Evolutionary conservation across 1,140 invertebrate genomes (phyloP), one percentile per base, ranked within the genome.

Genomic region (Scaptomyza graminum): DNA sequence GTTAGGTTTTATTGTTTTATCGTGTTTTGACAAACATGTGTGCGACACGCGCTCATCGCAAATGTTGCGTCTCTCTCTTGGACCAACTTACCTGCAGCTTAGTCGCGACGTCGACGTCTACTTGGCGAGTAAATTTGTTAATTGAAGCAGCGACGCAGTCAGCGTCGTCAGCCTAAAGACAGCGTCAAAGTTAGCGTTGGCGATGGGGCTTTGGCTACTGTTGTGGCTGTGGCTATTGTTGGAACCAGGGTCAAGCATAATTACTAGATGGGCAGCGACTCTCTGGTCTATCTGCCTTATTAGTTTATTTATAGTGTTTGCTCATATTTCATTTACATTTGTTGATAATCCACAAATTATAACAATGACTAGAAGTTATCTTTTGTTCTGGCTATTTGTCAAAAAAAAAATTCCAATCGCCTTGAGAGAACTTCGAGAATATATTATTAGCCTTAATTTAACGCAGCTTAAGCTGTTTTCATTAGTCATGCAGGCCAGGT

Each of bases 231-330:
- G 73, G 52, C 77, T 85, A 78, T 85, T 85, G 81, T 87, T 79
- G 75, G 75, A 79, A 79, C 83, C 83, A 87, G 83, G 83, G 83
- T 88, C 83, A 87, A 88, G 83, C 83, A 87, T 87, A 87, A 83
- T 87, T 87, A 79, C 83, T 79, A 62, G 77, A 57, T 76, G 57
- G 54, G 43, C 55, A 50, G 13, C 37, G 78, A 47, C 64, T 46
- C 12, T 5, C 37, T 3, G 63, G 65, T 47, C 61, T 56, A 65
- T 43, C 46, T 25, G 28, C 37, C 52, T 52, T 57, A 57, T 63
- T 54, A 46, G 49, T 82, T 82, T 88, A 87, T 73, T 88, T 83
- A 81, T 74, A 85, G 82, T 85, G 63, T 82, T 87, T 85, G 59
- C 64, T 81, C 76, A 82, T 87, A 70, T 82, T 88, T 78, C 72